phyloP scores from a whole-genome alignment of 2,888 invertebrate species.

The Periphyllus acericola region DNA sequence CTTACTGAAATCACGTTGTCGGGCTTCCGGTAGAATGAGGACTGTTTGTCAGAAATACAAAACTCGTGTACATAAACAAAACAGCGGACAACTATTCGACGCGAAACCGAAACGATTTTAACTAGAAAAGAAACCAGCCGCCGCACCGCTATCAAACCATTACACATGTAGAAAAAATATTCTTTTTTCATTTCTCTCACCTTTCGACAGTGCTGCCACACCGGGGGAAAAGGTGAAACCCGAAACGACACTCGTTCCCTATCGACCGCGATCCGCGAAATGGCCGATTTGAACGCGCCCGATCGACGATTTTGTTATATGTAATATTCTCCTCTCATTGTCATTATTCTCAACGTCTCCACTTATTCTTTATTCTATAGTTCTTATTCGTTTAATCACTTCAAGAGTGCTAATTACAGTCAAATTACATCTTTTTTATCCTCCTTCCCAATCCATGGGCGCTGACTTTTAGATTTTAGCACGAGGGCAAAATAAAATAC shows the following conservation, averaged over 20 bases:
- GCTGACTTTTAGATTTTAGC: too few relatives aligned
- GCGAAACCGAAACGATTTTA: conserved; percentile 54
- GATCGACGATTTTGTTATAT: not conserved
- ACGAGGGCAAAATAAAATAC: too few relatives aligned
- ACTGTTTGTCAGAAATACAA: not conserved
- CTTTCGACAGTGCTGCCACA: conserved; percentile 43
- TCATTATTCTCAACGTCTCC: too few relatives aligned
- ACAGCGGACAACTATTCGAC: conserved; percentile 33
- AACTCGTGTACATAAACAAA: conserved; percentile 6
- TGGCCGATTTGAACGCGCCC: not conserved
- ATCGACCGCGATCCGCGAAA: not conserved
- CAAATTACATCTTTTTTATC: too few relatives aligned
- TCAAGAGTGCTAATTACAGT: too few relatives aligned
- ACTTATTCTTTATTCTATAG: too few relatives aligned
- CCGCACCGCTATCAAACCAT: conserved; percentile 51
- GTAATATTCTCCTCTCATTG: too few relatives aligned
- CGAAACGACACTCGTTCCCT: not conserved
- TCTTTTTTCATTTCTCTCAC: conserved; percentile 20
- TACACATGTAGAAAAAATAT: conserved; percentile 51
- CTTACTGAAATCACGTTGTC: conserved; percentile 59
- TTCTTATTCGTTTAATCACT: too few relatives aligned
- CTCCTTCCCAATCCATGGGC: too few relatives aligned
- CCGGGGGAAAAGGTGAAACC: not conserved
- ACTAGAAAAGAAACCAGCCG: conserved; percentile 33
- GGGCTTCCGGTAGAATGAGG: conserved; percentile 31